Percentiles rank a stretch among this genome's conserved stretches.
phyloP scores from a whole-genome alignment of 2,888 invertebrate genomes.

The Drosophila kanekoi region DNA sequence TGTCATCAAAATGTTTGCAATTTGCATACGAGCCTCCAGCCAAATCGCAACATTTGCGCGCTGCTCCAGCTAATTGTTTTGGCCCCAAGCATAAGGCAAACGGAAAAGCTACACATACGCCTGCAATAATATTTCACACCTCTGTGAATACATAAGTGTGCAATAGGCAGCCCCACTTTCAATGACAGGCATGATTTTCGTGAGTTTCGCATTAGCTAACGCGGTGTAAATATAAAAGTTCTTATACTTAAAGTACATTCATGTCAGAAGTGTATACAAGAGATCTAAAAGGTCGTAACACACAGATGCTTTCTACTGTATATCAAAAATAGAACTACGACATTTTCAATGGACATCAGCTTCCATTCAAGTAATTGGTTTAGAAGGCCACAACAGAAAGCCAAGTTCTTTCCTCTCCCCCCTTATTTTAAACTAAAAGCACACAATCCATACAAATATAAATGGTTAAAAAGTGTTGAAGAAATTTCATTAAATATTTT shows the following conservation, averaged over 20 bases:
- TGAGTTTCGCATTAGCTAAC: constrained; percentile 8
- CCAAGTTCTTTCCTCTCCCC: too few species aligned
- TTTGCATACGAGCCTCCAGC: constrained; percentile 42
- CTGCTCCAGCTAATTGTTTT: constrained; percentile 57
- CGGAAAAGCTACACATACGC: constrained; percentile 1
- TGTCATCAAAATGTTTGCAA: constrained; percentile 46
- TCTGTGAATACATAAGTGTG: not conserved
- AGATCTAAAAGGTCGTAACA: too few species aligned
- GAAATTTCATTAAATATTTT: not conserved
- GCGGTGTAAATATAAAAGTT: not conserved
- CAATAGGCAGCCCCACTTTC: not conserved
- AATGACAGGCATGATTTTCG: not conserved
- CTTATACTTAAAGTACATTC: not conserved
- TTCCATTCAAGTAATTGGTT: too few species aligned
- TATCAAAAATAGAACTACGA: too few species aligned
- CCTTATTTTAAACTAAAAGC: too few species aligned
- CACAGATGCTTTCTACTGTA: too few species aligned
- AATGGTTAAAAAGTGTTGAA: too few species aligned
- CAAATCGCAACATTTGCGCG: constrained; percentile 20
- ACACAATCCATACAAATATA: too few species aligned
- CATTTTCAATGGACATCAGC: too few species aligned
- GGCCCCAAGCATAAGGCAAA: constrained; percentile 11
- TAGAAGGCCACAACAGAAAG: too few species aligned
- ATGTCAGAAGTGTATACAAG: too few species aligned
- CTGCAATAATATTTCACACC: constrained; percentile 27